A percentile compares a stretch with the other conserved stretches of the same genome.
Conservation (phyloP, 2,797 vertebrate species). For the Naso thynnoides region DNA sequence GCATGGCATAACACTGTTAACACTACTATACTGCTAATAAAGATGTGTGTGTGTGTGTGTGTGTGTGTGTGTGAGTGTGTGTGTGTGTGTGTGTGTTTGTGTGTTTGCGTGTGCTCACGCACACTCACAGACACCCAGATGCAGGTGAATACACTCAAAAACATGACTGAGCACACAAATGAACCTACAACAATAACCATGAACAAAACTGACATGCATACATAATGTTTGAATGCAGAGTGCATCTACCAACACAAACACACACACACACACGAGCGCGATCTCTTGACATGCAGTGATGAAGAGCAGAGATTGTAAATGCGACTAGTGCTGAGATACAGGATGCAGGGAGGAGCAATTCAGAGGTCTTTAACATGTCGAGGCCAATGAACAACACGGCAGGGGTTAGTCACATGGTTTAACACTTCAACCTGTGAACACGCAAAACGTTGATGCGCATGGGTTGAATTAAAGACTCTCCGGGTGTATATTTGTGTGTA, state of each 20-base stretch:
- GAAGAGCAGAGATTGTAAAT: slow-evolving; percentile 72
- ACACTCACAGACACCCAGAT: slow-evolving; percentile 55
- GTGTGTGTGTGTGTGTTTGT: slow-evolving; percentile 47
- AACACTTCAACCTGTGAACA: slow-evolving; percentile 30
- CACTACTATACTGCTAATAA: slow-evolving; percentile 86
- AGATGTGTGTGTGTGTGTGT: slow-evolving; percentile 67
- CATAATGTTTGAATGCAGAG: slow-evolving; percentile 59
- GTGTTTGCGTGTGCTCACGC: slow-evolving; percentile 26
- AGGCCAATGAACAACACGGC: slow-evolving; percentile 43
- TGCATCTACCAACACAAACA: slow-evolving; percentile 53
- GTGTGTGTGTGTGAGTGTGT: slow-evolving; percentile 32
- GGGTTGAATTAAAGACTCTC: slow-evolving; percentile 25
- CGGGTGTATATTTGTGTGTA: slow-evolving; percentile 25
- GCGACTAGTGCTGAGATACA: slow-evolving; percentile 56
- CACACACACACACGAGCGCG: slow-evolving; percentile 18
- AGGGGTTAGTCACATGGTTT: slow-evolving; percentile 31
- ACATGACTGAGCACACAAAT: slow-evolving; percentile 78
- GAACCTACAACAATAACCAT: slow-evolving; percentile 73
- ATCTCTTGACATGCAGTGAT: slow-evolving; percentile 63
- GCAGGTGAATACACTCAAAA: slow-evolving; percentile 70
- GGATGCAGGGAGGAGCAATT: slow-evolving; percentile 51
- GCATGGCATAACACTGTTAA: slow-evolving; percentile 83
- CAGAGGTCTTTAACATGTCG: slow-evolving; percentile 51
- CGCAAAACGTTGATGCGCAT: slow-evolving; percentile 1
- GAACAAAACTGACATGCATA: slow-evolving; percentile 73